A percentile compares a stretch with the other conserved stretches of the same genome.
Conservation (phyloP, 2,797 vertebrate genomes). For the Pogoniulus pusillus region DNA sequence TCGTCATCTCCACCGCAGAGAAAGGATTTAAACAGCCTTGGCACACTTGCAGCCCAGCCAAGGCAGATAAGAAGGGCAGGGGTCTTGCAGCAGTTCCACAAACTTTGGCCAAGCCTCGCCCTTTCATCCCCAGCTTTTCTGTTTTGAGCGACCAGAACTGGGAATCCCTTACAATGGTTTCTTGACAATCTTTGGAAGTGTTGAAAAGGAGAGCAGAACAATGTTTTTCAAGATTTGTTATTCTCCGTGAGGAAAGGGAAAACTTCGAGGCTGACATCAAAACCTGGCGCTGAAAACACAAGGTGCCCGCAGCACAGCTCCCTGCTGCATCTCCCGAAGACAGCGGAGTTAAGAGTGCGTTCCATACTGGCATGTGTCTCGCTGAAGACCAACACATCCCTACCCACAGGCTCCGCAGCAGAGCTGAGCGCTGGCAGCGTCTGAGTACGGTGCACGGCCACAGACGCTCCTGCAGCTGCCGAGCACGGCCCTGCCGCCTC, state of each 20-base stretch:
- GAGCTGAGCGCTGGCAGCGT: rapidly evolving
- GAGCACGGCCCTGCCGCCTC: rapidly evolving
- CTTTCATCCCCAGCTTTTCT: too few species aligned
- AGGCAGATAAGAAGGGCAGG: not conserved
- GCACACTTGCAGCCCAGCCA: not conserved
- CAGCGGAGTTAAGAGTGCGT: rapidly evolving
- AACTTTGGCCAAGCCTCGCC: too few species aligned
- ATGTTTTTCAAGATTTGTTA: not conserved
- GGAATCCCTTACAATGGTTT: not conserved
- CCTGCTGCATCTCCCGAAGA: not conserved
- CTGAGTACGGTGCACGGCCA: rapidly evolving
- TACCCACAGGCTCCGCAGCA: rapidly evolving
- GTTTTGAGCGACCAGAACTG: not conserved
- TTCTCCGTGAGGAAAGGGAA: not conserved
- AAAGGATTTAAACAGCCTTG: rapidly evolving
- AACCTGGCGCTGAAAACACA: rapidly evolving
- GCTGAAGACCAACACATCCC: rapidly evolving
- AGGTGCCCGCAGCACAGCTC: not conserved
- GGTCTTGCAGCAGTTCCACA: rapidly evolving
- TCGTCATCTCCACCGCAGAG: too few species aligned
- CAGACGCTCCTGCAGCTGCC: not conserved
- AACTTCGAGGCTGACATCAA: rapidly evolving
- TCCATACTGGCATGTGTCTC: rapidly evolving
- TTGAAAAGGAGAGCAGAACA: not conserved
- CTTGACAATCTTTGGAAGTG: too few species aligned